Conservation (phyloP, 2,888 invertebrate species). For the Xanthia togata region DNA sequence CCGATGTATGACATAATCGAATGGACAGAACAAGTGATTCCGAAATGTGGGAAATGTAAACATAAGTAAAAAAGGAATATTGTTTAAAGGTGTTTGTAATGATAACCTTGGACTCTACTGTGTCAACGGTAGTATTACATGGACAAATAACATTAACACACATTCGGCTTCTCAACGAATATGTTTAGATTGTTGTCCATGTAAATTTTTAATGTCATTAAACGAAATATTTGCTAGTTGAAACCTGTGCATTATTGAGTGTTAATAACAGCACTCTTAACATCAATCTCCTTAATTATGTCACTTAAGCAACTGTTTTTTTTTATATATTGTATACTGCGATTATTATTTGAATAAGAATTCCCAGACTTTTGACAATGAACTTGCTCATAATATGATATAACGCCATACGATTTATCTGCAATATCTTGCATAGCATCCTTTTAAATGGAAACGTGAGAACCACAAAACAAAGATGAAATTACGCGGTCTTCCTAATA, state of each 20-base stretch:
- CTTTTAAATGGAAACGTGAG: constrained; percentile 20
- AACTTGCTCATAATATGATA: constrained; percentile 1
- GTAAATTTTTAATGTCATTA: constrained; percentile 10
- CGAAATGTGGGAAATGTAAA: constrained; percentile 35
- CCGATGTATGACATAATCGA: constrained; percentile 53
- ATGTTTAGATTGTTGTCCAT: neutral
- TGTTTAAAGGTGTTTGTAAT: constrained; percentile 9
- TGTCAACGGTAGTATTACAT: constrained; percentile 10
- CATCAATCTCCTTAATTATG: neutral
- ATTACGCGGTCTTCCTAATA: constrained; percentile 41
- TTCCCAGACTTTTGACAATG: constrained; percentile 24
- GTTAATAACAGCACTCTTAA: neutral
- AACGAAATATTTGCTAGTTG: constrained; percentile 3
- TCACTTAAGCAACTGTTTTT: neutral
- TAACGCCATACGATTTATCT: neutral
- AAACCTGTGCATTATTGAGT: constrained; percentile 1
- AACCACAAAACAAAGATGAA: constrained; percentile 37
- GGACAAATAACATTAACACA: constrained; percentile 26
- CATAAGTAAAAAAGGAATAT: constrained; percentile 12
- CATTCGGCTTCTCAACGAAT: constrained; percentile 9
- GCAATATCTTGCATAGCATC: neutral
- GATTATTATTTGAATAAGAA: constrained; percentile 1
- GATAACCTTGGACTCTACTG: constrained; percentile 13
- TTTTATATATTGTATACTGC: no score
- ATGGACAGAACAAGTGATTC: constrained; percentile 32